Conservation (phyloP, 2,797 vertebrate species). For the Gymnothorax reevesii region DNA sequence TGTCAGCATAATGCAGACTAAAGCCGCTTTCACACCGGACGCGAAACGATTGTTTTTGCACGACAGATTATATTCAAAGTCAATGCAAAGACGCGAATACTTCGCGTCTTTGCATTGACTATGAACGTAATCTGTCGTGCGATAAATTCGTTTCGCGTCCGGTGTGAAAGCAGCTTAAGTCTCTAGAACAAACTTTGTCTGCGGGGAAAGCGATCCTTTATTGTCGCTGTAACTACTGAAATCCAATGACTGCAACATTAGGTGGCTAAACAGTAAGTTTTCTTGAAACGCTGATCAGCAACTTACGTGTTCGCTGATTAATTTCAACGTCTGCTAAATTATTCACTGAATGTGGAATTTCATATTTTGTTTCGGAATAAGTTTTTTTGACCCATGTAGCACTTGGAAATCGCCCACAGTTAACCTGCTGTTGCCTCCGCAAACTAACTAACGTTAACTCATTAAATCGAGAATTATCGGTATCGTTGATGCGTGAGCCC, state of each 20-base stretch:
- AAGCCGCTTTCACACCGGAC: too few relatives aligned
- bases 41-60: too few relatives aligned
- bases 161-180: too few relatives aligned
- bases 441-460: not conserved
- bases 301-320: not conserved
- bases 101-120: too few relatives aligned
- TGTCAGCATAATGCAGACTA: slow-evolving; percentile 1
- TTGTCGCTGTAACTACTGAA: slow-evolving; percentile 6
- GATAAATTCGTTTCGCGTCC: too few relatives aligned
- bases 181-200: slow-evolving; percentile 18
- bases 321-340: not conserved
- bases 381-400: slow-evolving; percentile 43
- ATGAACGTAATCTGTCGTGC: too few relatives aligned
- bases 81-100: too few relatives aligned
- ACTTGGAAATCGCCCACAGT: not conserved
- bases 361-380: slow-evolving; percentile 41
- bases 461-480: not conserved
- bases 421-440: slow-evolving; percentile 48
- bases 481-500: not conserved
- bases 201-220: slow-evolving; percentile 2
- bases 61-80: too few relatives aligned
- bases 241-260: not conserved
- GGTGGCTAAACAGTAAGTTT: slow-evolving; percentile 13
- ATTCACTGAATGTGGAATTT: not conserved
- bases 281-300: not conserved